These are phyloP conservation scores for Holacanthus passer DNA, from an alignment of 2,113 vertebrate genomes.

Conservation along the genomic window DNA sequence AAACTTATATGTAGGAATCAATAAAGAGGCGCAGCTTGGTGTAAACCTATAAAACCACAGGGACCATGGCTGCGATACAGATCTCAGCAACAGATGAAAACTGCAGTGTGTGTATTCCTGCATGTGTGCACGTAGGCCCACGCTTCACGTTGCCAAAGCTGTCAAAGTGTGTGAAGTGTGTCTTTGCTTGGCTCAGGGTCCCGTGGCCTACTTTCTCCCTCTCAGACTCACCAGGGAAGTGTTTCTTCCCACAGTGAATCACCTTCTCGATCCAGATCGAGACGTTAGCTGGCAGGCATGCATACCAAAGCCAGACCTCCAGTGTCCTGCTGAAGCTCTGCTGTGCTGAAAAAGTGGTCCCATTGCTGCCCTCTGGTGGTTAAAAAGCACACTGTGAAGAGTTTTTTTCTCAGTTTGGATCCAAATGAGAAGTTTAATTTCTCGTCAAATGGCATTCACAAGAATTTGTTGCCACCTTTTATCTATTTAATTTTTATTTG, in stretches of 20 bases:
- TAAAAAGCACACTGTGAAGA: no score
- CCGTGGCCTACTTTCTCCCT: slow-evolving; percentile 45
- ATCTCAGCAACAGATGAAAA: not conserved
- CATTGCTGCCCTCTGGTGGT: slow-evolving; percentile 67
- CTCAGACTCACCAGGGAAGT: slow-evolving; percentile 24
- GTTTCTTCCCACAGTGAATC: slow-evolving; percentile 42
- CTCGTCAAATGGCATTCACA: not conserved
- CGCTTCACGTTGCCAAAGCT: slow-evolving; percentile 28
- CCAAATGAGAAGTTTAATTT: not conserved
- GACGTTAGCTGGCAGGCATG: slow-evolving; percentile 46
- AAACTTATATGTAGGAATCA: not conserved
- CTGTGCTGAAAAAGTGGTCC: not conserved
- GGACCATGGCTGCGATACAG: slow-evolving; percentile 7
- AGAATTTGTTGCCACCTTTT: no score
- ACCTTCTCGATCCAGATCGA: slow-evolving; percentile 58
- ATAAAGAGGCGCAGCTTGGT: not conserved
- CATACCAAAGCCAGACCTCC: slow-evolving; percentile 2
- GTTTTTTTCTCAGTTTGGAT: not conserved
- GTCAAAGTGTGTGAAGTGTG: slow-evolving; percentile 33
- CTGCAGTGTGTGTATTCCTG: not conserved
- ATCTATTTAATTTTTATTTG: no score
- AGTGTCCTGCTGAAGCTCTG: not conserved
- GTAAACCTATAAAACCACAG: slow-evolving; percentile 6
- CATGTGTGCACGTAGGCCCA: not conserved
- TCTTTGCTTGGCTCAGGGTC: slow-evolving; percentile 35